Conservation (phyloP, 2,888 invertebrate genomes). For the Agrotis segetum region DNA sequence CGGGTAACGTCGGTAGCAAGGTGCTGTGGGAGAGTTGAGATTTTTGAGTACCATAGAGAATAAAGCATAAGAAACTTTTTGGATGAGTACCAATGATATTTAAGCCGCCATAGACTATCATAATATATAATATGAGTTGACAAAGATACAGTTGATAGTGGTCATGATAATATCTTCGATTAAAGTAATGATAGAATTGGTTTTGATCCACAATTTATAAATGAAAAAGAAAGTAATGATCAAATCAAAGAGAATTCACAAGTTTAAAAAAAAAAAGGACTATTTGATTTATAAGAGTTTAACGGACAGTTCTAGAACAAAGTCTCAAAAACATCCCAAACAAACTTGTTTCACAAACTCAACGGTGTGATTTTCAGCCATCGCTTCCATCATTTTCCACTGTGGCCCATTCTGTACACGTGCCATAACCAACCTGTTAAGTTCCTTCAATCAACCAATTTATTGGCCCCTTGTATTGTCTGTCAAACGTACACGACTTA, state of each 20-base stretch:
- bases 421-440: not conserved
- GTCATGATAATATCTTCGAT: not conserved
- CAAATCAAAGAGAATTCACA: not conserved
- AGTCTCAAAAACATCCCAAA: not conserved
- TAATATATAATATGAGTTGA: not conserved
- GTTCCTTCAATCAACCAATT: slow-evolving; percentile 35
- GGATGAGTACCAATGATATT: not conserved
- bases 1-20: slow-evolving; percentile 53
- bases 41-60: not conserved
- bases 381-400: not conserved
- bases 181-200: not conserved
- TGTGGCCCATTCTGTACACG: slow-evolving; percentile 10
- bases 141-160: not conserved
- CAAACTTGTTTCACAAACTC: slow-evolving; percentile 2
- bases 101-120: not conserved
- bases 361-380: not conserved
- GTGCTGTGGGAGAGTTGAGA: slow-evolving; percentile 39
- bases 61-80: not conserved
- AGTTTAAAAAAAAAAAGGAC: not conserved
- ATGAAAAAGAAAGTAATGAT: not conserved
- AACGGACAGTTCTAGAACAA: not conserved
- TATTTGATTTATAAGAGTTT: not conserved
- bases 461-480: slow-evolving; percentile 42
- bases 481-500: slow-evolving; percentile 41
- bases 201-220: not conserved